Evolutionary conservation across 2,888 invertebrate genomes (phyloP), one percentile per base, ranked within the genome.

Genomic region (Neuroscelio doddi): DNA sequence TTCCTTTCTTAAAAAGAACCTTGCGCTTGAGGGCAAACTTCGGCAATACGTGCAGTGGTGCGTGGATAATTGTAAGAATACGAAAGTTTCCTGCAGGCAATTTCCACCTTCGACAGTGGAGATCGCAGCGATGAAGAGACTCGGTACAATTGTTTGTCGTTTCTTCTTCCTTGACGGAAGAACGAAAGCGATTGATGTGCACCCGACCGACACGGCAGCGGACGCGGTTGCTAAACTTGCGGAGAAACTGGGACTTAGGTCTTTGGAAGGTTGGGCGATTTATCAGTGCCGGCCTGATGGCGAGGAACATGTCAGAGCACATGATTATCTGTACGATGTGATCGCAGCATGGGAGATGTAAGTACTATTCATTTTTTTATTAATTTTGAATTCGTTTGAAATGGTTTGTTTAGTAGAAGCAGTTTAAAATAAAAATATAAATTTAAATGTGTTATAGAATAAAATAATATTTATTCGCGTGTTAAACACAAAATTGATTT

Each of bases 111-210:
- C 96, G 29, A 93, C 95, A 29, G 94, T 96, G 1, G 97, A 97
- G 87, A 93, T 97, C 47, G 95, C 96, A 49, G 96, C 96, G 0
- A 95, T 96, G 93, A 90, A 93, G 73, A 89, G 95, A 39, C 87
- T 96, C 17, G 95, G 95, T 52, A 96, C 96, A 0, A 93, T 97
- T 70, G 95, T 97, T 0, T 96, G 96, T 82, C 90, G 95, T 42
- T 96, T 97, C 86, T 96, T 96, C 87, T 96, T 97, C 86, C 88
- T 97, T 82, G 97, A 97, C 85, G 96, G 96, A 0, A 90, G 96
- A 52, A 96, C 96, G 0, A 97, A 97, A 85, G 96, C 97, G 0
- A 94, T 97, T 66, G 96, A 96, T 84, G 94, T 97, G 16, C 96
- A 96, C 86, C 96, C 97, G 0, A 95, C 95, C 0, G 96, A 97